Percentiles rank a stretch among this genome's conserved stretches.
Evolutionary conservation across 1,140 invertebrate genomes (phyloP).

Genomic region (Pygmarrhopalites habei): DNA sequence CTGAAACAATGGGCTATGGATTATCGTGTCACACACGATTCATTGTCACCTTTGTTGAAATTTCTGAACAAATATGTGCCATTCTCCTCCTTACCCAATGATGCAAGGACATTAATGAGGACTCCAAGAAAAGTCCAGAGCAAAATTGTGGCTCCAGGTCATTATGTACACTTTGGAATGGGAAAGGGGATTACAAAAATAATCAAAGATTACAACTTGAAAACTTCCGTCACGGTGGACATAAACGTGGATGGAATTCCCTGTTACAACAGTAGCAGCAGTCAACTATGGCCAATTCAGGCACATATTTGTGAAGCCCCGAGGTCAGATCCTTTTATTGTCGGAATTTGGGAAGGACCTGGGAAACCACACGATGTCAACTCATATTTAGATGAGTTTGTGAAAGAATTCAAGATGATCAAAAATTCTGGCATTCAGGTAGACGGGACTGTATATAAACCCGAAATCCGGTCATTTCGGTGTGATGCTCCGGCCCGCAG

Average conservation of each 20-base stretch:
- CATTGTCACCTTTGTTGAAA: too few relatives aligned
- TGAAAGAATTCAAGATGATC: not conserved
- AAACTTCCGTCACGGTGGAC: not conserved
- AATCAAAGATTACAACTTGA: slow-evolving; percentile 20
- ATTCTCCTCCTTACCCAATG: not conserved
- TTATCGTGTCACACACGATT: too few relatives aligned
- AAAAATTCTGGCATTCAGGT: not conserved
- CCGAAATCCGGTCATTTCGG: not conserved
- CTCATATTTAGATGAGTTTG: not conserved
- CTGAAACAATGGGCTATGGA: not conserved
- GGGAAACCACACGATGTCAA: not conserved
- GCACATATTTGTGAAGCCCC: not conserved
- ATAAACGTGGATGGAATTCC: slow-evolving; percentile 17
- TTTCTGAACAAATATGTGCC: too few relatives aligned
- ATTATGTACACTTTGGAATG: not conserved
- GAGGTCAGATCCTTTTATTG: not conserved
- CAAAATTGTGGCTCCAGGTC: not conserved
- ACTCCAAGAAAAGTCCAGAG: not conserved
- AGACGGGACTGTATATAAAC: not conserved
- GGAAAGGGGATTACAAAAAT: slow-evolving; percentile 1
- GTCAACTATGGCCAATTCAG: slow-evolving; percentile 2
- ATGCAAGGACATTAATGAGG: not conserved
- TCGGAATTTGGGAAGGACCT: slow-evolving; percentile 1
- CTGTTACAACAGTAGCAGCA: not conserved
- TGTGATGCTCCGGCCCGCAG: slow-evolving; percentile 8